These are phyloP conservation scores for Diadophis punctatus DNA, from an alignment of 2,113 vertebrate species.

Conservation along the genomic window DNA sequence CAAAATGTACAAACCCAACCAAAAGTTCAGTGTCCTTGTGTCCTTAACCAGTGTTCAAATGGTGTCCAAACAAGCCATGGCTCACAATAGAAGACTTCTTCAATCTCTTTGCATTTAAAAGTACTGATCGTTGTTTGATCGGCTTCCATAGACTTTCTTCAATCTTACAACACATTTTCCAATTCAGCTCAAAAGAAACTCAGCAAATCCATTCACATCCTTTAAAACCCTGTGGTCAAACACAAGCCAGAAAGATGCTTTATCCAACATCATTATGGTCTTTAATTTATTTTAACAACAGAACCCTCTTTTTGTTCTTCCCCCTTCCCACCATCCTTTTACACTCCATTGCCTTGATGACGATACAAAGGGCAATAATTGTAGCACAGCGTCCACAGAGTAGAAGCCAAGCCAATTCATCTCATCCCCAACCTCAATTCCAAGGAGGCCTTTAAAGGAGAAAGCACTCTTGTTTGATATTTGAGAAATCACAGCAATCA, in stretches of 20 bases:
- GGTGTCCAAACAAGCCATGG: background rate
- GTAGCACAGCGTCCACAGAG: background rate
- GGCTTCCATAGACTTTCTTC: background rate
- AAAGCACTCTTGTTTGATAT: background rate
- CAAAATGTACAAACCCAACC: background rate
- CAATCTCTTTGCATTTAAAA: background rate
- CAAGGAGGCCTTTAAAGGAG: background rate
- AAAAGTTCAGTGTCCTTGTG: background rate
- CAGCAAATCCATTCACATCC: background rate
- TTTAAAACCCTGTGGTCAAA: background rate
- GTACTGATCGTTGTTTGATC: background rate
- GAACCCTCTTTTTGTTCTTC: too few relatives aligned
- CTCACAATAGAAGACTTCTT: background rate
- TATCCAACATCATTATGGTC: background rate
- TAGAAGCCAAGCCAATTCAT: background rate
- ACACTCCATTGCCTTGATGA: accelerated
- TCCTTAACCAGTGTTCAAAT: background rate
- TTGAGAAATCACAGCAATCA: background rate
- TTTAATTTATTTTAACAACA: background rate
- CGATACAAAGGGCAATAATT: background rate
- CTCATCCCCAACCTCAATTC: conserved; percentile 23
- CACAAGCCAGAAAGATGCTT: background rate
- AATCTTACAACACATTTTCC: background rate
- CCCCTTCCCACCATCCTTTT: background rate
- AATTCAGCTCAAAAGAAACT: background rate